A percentile compares a stretch with the other conserved stretches of the same genome.
phyloP scores from a whole-genome alignment of 1,140 invertebrate species.

The Helicoverpa armigera region DNA sequence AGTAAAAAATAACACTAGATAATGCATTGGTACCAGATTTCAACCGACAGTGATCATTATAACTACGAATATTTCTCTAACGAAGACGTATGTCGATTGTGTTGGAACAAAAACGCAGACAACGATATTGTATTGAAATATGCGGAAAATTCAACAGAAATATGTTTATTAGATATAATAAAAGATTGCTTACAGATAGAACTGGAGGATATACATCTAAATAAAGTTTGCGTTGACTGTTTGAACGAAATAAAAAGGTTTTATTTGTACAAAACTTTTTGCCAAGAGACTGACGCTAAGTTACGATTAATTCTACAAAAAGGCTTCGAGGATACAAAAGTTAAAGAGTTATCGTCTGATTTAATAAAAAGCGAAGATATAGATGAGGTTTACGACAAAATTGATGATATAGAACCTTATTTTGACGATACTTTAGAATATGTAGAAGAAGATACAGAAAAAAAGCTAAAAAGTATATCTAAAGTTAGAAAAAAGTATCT shows the following conservation, averaged over 20 bases:
- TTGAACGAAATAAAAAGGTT: constrained; percentile 66
- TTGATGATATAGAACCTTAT: constrained; percentile 40
- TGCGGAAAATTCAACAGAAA: constrained; percentile 36
- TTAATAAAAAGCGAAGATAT: constrained; percentile 49
- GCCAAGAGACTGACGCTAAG: constrained; percentile 66
- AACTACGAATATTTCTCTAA: constrained; percentile 75
- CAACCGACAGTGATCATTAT: constrained; percentile 59
- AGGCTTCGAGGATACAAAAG: not conserved
- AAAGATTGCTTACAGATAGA: constrained; percentile 71
- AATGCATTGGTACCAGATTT: constrained; percentile 52
- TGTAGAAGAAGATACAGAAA: constrained; percentile 28
- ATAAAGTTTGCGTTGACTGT: constrained; percentile 68
- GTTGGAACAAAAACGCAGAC: constrained; percentile 67
- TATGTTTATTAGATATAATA: constrained; percentile 61
- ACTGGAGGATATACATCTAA: constrained; percentile 56
- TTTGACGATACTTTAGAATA: constrained; percentile 40
- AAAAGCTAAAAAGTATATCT: constrained; percentile 45
- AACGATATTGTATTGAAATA: constrained; percentile 56
- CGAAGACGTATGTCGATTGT: constrained; percentile 73
- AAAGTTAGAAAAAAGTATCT: constrained; percentile 60
- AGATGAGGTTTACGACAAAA: constrained; percentile 49
- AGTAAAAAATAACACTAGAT: not conserved
- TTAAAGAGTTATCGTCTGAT: constrained; percentile 35
- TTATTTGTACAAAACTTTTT: constrained; percentile 69
- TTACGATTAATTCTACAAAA: constrained; percentile 62